Evolutionary conservation across 2,797 vertebrate species (phyloP).

Genomic region (Gallinago nigripennis): DNA sequence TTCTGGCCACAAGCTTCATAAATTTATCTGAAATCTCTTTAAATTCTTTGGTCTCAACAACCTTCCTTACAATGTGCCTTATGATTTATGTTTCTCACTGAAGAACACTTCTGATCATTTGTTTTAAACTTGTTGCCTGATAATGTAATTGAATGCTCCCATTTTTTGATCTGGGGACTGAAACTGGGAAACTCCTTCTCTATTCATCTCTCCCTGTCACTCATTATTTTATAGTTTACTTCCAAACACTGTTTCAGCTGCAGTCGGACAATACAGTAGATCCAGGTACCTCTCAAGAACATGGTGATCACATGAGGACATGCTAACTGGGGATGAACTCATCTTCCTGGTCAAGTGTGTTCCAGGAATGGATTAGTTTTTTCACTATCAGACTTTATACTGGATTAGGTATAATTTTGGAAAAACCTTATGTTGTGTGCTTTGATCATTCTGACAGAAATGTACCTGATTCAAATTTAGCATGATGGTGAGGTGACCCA

Average conservation of each 20-base stretch:
- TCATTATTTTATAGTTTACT: neutral
- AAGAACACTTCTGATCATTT: neutral
- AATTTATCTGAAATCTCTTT: neutral
- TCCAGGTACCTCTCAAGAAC: neutral
- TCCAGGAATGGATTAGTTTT: neutral
- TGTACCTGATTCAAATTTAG: neutral
- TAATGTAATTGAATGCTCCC: neutral
- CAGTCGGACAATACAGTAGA: neutral
- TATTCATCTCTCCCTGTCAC: neutral
- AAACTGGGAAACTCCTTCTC: neutral
- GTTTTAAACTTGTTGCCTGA: neutral
- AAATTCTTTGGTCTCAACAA: neutral
- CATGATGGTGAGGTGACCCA: neutral
- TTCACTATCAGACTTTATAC: neutral
- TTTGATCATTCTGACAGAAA: neutral
- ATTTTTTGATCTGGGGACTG: neutral
- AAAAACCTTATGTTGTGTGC: neutral
- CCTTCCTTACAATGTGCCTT: neutral
- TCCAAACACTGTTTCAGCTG: neutral
- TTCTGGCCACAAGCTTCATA: neutral
- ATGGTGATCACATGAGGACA: accelerated
- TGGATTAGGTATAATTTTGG: neutral
- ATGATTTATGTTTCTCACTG: neutral
- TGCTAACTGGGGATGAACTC: neutral
- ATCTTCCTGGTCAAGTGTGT: neutral